Base-by-base conservation (phyloP, 2,888 invertebrate genomes). In the Stenodera caucasica region DNA sequence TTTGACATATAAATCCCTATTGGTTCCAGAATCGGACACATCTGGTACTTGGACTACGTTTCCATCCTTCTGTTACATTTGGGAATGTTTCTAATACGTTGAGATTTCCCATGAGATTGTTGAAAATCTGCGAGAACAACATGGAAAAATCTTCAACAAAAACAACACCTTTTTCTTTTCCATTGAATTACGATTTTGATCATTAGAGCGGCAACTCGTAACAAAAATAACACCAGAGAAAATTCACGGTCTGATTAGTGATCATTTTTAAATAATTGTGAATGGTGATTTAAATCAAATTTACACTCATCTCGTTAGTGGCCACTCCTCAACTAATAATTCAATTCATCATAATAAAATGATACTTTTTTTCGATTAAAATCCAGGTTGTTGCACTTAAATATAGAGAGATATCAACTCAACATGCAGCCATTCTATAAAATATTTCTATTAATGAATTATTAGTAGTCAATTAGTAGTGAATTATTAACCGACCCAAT, bases 81-180 rank as follows among this genome's bases (percentile, higher is more conserved):
- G 67, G 69, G 67, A 66, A 67, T 70, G 53, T 72, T 5, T 4
- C 73, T 75, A 75, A 75, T 75, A 70, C 75, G 70, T 63, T 68
- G 70, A 75, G 73, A 76, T 76, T 76, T 76, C 75, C 75, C 75
- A 57, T 51, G 74, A 69, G 75, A 72, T 63, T 67, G 69, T 64
- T 67, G 45, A 3, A 45, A 70, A 69, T 67, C 66, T 71, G 70
- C 67, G 72, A 73, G 72, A 75, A 70, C 70, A 73, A 72, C 71
- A 69, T 66, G 64, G 67, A 69, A 70, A 73, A 73, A 73, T 72
- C 72, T 68, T 68, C 58, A 64, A 57, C 64, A 26, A 26, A 26
- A 26, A 26, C 26, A 26, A 26, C 26, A 26, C 2, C 26, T 26
- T 26, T 2, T 4, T 26, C 3, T 5, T n/a, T 21, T 1, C 18